A percentile compares a stretch with the other conserved stretches of the same genome.
Evolutionary conservation across 2,113 vertebrate genomes (phyloP).

Genomic region (Seriola rivoliana): DNA sequence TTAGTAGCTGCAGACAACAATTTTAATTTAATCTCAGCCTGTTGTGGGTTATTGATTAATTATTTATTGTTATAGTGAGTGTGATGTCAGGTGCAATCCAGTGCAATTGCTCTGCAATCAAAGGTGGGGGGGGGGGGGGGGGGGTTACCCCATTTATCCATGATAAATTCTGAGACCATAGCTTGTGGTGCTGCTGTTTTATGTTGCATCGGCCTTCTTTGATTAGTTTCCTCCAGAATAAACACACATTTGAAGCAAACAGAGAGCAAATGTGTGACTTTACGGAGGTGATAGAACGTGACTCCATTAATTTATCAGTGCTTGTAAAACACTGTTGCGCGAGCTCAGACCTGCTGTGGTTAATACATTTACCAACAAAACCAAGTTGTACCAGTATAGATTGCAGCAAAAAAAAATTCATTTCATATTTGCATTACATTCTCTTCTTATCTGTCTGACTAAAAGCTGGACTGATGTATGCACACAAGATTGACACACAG

Average conservation of each 20-base stretch:
- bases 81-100: neutral
- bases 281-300: neutral
- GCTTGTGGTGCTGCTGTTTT: neutral
- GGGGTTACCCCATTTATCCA: neutral
- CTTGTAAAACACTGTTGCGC: neutral
- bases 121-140: neutral
- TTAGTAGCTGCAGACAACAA: neutral
- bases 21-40: conserved; percentile 11
- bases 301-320: neutral
- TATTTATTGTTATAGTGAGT: conserved; percentile 11
- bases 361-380: conserved; percentile 1
- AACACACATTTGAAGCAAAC: neutral
- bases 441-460: neutral
- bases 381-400: neutral
- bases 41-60: conserved; percentile 35
- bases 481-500: neutral
- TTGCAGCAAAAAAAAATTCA: neutral
- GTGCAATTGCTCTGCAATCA: neutral
- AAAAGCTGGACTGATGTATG: neutral
- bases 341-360: neutral
- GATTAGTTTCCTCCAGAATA: neutral
- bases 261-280: neutral
- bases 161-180: neutral
- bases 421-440: neutral
- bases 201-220: neutral